Evolutionary conservation across 2,888 invertebrate species (phyloP).

Genomic region (Acanthococcus lagerstroemiae): DNA sequence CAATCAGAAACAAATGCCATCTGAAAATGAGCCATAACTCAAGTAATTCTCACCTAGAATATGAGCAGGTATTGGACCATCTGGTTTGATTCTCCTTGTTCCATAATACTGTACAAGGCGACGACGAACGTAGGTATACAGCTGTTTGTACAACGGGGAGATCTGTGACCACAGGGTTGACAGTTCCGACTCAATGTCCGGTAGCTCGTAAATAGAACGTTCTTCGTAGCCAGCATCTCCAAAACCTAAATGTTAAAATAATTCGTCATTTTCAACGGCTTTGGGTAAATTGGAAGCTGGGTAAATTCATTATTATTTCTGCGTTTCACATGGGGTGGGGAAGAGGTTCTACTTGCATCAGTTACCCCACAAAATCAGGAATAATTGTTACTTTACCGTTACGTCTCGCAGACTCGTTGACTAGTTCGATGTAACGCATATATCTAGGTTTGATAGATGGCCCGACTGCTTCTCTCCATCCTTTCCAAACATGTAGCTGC

Average conservation of each 20-base stretch:
- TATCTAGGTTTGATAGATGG: constrained; percentile 64
- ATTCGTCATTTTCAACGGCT: neutral
- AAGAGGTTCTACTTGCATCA: neutral
- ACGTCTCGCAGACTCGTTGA: constrained; percentile 64
- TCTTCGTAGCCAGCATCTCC: constrained; percentile 71
- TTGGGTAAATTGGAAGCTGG: neutral
- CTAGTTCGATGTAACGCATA: constrained; percentile 65
- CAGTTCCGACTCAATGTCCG: constrained; percentile 51
- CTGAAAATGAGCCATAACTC: neutral
- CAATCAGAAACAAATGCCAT: too few relatives aligned
- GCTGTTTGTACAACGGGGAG: constrained; percentile 65
- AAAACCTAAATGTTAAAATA: constrained; percentile 49
- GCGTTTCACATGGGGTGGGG: neutral
- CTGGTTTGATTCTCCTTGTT: constrained; percentile 47
- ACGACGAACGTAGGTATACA: constrained; percentile 70
- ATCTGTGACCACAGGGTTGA: constrained; percentile 53
- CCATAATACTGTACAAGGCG: constrained; percentile 57
- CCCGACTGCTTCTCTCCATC: constrained; percentile 70
- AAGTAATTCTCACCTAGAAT: constrained; percentile 49
- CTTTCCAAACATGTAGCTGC: constrained; percentile 65
- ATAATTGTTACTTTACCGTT: constrained; percentile 50
- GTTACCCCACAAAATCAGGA: neutral
- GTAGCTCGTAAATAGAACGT: constrained; percentile 62
- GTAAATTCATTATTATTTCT: neutral
- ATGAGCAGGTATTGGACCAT: constrained; percentile 77